Evolutionary conservation across 1,140 invertebrate species (phyloP).

Genomic region (Spodoptera frugiperda): DNA sequence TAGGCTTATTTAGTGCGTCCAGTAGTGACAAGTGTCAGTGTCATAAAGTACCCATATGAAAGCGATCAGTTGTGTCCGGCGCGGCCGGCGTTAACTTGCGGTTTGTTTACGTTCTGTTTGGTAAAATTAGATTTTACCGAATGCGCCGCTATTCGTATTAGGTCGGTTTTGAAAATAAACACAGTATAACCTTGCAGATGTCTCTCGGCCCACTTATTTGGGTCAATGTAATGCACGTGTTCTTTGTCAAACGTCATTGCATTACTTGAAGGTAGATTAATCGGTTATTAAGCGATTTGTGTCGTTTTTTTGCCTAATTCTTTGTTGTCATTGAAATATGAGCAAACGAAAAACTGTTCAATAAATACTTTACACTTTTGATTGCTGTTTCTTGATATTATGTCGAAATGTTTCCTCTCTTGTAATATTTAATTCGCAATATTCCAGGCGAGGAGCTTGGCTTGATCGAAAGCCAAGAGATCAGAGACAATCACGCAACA

Average conservation of each 20-base stretch:
- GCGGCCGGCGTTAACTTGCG: conserved; percentile 67
- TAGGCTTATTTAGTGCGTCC: conserved; percentile 73
- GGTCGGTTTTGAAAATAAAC: conserved; percentile 82
- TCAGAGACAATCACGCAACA: conserved; percentile 72
- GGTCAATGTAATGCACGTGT: conserved; percentile 81
- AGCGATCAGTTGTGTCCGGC: conserved; percentile 62
- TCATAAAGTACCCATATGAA: conserved; percentile 70
- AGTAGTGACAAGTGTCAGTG: conserved; percentile 63
- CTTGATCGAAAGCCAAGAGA: conserved; percentile 80
- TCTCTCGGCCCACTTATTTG: conserved; percentile 76
- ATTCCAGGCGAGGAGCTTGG: conserved; percentile 82
- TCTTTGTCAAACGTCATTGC: conserved; percentile 67
- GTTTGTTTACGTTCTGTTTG: conserved; percentile 83
- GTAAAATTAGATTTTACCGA: conserved; percentile 78
- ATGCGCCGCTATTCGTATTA: conserved; percentile 76
- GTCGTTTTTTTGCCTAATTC: conserved; percentile 30
- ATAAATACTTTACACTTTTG: conserved; percentile 9
- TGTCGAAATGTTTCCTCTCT: conserved; percentile 12
- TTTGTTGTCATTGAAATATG: conserved; percentile 23
- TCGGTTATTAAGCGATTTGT: conserved; percentile 48
- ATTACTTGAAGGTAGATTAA: conserved; percentile 47
- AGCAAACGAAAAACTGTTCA: neutral
- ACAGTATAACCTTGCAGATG: conserved; percentile 77
- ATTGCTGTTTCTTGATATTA: neutral
- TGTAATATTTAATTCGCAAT: conserved; percentile 1